Percentiles rank a stretch among this genome's conserved stretches.
Evolutionary conservation across 2,113 vertebrate species (phyloP).

Genomic region (Ibidorhyncha struthersii): DNA sequence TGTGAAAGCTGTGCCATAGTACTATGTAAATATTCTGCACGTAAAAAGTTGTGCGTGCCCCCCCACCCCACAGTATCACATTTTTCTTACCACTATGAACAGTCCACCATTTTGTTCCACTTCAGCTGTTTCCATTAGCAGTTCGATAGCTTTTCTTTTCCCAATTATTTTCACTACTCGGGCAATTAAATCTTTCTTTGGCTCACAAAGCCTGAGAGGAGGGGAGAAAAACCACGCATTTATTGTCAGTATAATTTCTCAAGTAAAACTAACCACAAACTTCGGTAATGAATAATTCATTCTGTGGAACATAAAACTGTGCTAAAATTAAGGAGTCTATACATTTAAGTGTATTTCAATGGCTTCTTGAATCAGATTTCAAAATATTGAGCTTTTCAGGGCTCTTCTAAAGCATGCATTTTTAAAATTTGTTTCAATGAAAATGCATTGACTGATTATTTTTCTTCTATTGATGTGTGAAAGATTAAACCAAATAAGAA

Average conservation of each 20-base stretch:
- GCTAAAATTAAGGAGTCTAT: background rate
- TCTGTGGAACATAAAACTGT: background rate
- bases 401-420: background rate
- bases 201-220: slow-evolving; percentile 84
- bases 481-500: background rate
- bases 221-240: background rate
- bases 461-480: background rate
- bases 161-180: slow-evolving; percentile 89
- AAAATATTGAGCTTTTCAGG: background rate
- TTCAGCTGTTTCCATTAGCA: slow-evolving; percentile 90
- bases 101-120: slow-evolving; percentile 92
- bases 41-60: accelerated
- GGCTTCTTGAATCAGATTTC: background rate
- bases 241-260: background rate
- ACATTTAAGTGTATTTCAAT: background rate
- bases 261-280: background rate
- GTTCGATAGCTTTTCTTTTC: slow-evolving; percentile 89
- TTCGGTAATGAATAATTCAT: background rate
- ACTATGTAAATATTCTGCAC: background rate
- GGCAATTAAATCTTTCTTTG: slow-evolving; percentile 91
- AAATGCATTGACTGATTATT: background rate
- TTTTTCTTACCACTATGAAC: slow-evolving; percentile 85
- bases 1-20: accelerated
- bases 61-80: background rate
- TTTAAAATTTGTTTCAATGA: background rate